Percentiles rank a stretch among this genome's conserved stretches.
Evolutionary conservation across 1,140 invertebrate species (phyloP).

Genomic region (Aphelinus atriplicis): DNA sequence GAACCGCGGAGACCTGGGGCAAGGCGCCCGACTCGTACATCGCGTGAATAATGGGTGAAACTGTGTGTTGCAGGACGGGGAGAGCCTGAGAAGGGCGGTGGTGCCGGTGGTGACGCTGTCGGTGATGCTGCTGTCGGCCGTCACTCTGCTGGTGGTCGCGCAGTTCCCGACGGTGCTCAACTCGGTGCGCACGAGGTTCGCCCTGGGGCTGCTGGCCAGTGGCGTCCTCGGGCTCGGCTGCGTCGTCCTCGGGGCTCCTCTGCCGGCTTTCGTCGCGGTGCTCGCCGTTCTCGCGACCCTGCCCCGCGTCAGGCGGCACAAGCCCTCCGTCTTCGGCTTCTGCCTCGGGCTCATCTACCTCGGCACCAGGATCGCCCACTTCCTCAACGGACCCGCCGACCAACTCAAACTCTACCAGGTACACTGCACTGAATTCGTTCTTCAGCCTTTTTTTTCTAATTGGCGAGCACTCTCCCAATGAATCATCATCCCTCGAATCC

Average conservation of each 20-base stretch:
- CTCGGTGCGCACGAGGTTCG: conserved; percentile 48
- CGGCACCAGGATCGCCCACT: conserved; percentile 41
- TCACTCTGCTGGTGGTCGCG: conserved; percentile 52
- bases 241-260: conserved; percentile 47
- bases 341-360: conserved; percentile 48
- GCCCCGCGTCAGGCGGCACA: conserved; percentile 51
- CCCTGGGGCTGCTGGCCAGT: conserved; percentile 55
- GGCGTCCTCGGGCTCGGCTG: conserved; percentile 54
- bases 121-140: conserved; percentile 53
- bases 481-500: too few relatives aligned
- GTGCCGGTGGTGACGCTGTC: conserved; percentile 46
- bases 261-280: conserved; percentile 54
- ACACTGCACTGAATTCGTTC: neutral
- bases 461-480: too few relatives aligned
- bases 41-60: too few relatives aligned
- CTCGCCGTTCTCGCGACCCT: conserved; percentile 56
- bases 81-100: conserved; percentile 44
- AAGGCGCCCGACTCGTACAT: too few relatives aligned
- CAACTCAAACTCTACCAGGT: conserved; percentile 24
- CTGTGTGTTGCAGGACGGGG: neutral
- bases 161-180: conserved; percentile 57
- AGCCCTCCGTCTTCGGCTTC: conserved; percentile 51
- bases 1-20: too few relatives aligned
- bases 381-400: conserved; percentile 32
- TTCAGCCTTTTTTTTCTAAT: too few relatives aligned